A percentile compares a stretch with the other conserved stretches of the same genome.
Conservation (phyloP, 2,888 invertebrate genomes). For the Temnothorax ravouxi region DNA sequence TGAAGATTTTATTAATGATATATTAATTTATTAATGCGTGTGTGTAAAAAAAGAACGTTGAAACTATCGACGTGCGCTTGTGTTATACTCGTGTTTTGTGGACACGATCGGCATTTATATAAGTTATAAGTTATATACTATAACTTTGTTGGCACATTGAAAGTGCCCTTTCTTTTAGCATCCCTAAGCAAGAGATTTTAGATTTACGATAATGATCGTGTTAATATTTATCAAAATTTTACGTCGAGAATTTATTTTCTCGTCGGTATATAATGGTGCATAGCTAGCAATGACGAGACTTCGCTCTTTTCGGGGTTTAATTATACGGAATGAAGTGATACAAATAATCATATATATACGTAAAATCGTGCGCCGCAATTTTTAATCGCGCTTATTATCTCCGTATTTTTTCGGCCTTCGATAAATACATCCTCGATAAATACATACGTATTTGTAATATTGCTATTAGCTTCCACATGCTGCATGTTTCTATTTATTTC, state of each 20-base stretch:
- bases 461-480: slow-evolving; percentile 1
- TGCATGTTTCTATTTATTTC: slow-evolving; percentile 15
- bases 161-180: slow-evolving; percentile 2
- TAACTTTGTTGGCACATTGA: neutral
- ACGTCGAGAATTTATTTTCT: neutral
- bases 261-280: neutral
- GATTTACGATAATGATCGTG: neutral
- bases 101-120: neutral
- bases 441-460: neutral
- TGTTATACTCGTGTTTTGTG: neutral
- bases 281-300: neutral
- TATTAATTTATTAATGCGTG: slow-evolving; percentile 63
- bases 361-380: neutral
- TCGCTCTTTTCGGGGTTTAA: neutral
- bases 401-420: neutral
- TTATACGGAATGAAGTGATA: neutral
- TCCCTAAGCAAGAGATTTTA: neutral
- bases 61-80: slow-evolving; percentile 1
- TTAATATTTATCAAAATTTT: slow-evolving; percentile 41
- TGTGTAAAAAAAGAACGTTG: neutral
- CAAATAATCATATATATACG: neutral
- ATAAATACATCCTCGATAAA: slow-evolving; percentile 13
- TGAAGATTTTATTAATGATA: slow-evolving; percentile 48
- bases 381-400: slow-evolving; percentile 23
- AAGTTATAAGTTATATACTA: neutral